Evolutionary conservation across 2,888 invertebrate genomes (phyloP).

Genomic region (Stenodera caucasica): DNA sequence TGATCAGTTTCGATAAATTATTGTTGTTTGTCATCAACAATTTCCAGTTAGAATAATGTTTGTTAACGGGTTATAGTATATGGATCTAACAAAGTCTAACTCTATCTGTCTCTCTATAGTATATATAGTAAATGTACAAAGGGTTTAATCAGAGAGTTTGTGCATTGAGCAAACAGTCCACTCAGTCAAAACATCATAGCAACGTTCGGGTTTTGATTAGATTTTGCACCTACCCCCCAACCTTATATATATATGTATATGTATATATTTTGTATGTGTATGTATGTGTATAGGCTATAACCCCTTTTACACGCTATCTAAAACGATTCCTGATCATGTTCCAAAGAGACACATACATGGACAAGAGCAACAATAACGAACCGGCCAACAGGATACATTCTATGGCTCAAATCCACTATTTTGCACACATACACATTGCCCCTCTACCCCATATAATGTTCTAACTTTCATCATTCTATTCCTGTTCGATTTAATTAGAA

Average conservation of each 20-base stretch:
- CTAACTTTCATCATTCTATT: background rate
- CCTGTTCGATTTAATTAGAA: constrained; percentile 8
- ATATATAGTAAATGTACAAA: constrained; percentile 44
- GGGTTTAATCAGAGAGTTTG: constrained; percentile 48
- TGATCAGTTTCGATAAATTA: constrained; percentile 41
- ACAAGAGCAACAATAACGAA: background rate
- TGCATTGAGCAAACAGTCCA: constrained; percentile 50
- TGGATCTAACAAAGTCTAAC: constrained; percentile 39
- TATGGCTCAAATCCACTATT: background rate
- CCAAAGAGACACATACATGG: background rate
- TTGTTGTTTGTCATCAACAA: constrained; percentile 31
- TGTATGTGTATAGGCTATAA: constrained; percentile 1
- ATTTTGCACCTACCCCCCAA: constrained; percentile 48
- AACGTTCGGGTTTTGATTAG: constrained; percentile 55
- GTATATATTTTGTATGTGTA: background rate
- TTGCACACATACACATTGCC: background rate
- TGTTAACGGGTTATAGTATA: constrained; percentile 33
- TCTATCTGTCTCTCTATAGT: constrained; percentile 28
- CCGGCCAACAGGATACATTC: constrained; percentile 2
- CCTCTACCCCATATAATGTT: background rate
- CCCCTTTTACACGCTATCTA: background rate
- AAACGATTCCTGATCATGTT: constrained; percentile 4
- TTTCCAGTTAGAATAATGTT: constrained; percentile 41
- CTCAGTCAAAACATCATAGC: constrained; percentile 56
- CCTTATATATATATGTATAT: no score